These are phyloP conservation scores for Odocoileus hemionus DNA, from an alignment of 2,113 vertebrate species.

Conservation along the genomic window DNA sequence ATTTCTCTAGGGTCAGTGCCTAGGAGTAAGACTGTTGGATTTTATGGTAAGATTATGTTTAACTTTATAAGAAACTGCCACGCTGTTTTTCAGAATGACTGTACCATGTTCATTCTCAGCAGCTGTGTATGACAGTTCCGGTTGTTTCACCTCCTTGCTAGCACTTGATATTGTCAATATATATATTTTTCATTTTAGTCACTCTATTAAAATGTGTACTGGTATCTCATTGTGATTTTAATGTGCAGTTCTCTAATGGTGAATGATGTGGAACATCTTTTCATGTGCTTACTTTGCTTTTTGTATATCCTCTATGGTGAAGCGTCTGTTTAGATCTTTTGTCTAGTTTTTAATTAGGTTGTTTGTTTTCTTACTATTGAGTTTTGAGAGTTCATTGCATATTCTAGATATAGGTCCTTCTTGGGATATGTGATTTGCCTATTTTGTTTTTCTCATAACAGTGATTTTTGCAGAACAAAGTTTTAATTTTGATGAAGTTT, in stretches of 20 bases:
- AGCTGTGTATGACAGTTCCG: not conserved
- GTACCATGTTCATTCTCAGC: not conserved
- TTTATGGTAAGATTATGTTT: not conserved
- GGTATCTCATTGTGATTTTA: not conserved
- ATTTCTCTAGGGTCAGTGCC: not conserved
- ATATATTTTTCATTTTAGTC: not conserved
- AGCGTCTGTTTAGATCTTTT: not conserved
- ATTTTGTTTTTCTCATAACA: not conserved
- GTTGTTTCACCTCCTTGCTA: not conserved
- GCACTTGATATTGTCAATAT: not conserved
- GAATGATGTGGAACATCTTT: not conserved
- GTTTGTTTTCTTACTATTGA: constrained; percentile 15
- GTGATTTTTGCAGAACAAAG: not conserved
- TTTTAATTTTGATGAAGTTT: not conserved
- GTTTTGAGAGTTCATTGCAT: not conserved
- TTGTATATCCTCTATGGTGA: not conserved
- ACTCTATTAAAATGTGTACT: not conserved
- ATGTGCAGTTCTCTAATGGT: not conserved
- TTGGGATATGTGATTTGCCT: not conserved
- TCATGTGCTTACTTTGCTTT: not conserved
- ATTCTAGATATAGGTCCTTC: not conserved
- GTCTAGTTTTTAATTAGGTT: not conserved
- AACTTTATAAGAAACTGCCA: not conserved
- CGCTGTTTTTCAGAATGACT: not conserved
- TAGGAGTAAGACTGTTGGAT: not conserved